A percentile compares a stretch with the other conserved stretches of the same genome.
These are phyloP conservation scores for Calcarius lapponicus DNA, from an alignment of 2,797 vertebrate genomes.

Conservation along the genomic window DNA sequence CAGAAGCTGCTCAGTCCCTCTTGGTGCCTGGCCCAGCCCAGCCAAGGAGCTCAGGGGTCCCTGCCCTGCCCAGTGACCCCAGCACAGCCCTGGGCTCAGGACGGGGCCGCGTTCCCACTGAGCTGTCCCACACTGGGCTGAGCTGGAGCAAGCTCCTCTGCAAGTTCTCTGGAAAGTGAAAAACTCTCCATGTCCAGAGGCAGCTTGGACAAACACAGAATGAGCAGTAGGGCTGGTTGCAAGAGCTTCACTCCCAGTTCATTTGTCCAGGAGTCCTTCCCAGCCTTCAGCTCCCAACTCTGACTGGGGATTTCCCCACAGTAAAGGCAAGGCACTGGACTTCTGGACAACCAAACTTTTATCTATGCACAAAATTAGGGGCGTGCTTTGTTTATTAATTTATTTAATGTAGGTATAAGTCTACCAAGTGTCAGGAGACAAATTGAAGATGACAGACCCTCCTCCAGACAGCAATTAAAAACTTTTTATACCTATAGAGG, in stretches of 20 bases:
- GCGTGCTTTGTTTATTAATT: neutral
- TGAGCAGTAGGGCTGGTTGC: rapidly evolving
- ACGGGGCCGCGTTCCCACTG: rapidly evolving
- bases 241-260: neutral
- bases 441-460: neutral
- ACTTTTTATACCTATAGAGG: neutral
- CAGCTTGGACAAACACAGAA: neutral
- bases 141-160: neutral
- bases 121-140: neutral
- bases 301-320: neutral
- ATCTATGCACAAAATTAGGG: neutral
- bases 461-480: neutral
- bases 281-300: neutral
- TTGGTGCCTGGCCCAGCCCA: neutral
- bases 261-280: neutral
- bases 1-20: neutral
- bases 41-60: rapidly evolving
- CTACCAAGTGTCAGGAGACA: neutral
- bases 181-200: neutral
- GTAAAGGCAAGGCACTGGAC: neutral
- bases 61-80: neutral
- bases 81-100: rapidly evolving
- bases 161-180: neutral
- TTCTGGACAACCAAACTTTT: neutral
- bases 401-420: neutral